Evolutionary conservation across 1,140 invertebrate genomes (phyloP).

Genomic region (Wiebesia pumilae): DNA sequence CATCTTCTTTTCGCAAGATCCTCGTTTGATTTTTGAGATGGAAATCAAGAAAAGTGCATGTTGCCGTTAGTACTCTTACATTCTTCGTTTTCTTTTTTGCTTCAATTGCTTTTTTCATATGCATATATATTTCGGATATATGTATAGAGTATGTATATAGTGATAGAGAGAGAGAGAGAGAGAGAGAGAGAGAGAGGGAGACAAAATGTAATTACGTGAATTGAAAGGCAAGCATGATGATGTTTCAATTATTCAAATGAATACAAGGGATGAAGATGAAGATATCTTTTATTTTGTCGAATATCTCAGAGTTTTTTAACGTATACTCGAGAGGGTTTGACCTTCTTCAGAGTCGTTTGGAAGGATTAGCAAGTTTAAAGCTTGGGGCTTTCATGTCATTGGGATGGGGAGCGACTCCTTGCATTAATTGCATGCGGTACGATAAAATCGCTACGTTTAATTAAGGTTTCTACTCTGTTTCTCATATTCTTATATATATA

Average conservation of each 20-base stretch:
- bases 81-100: conserved; percentile 20
- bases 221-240: conserved; percentile 44
- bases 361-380: conserved; percentile 31
- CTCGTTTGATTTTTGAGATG: conserved; percentile 13
- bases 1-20: not conserved
- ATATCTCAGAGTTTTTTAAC: not conserved
- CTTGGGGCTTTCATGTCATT: not conserved
- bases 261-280: conserved; percentile 14
- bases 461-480: conserved; percentile 27
- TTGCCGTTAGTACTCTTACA: not conserved
- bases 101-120: not conserved
- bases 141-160: too few species aligned
- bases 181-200: too few species aligned
- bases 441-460: conserved; percentile 43
- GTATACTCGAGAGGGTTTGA: not conserved
- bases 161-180: too few species aligned
- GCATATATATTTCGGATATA: too few species aligned
- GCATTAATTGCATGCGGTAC: conserved; percentile 38
- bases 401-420: not conserved
- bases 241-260: conserved; percentile 52
- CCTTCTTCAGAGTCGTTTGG: conserved; percentile 11
- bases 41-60: not conserved
- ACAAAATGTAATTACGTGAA: conserved; percentile 41
- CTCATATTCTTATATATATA: conserved; percentile 32
- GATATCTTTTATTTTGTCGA: conserved; percentile 2